phyloP scores from a whole-genome alignment of 2,113 vertebrate genomes.

The Heterochromis multidens region DNA sequence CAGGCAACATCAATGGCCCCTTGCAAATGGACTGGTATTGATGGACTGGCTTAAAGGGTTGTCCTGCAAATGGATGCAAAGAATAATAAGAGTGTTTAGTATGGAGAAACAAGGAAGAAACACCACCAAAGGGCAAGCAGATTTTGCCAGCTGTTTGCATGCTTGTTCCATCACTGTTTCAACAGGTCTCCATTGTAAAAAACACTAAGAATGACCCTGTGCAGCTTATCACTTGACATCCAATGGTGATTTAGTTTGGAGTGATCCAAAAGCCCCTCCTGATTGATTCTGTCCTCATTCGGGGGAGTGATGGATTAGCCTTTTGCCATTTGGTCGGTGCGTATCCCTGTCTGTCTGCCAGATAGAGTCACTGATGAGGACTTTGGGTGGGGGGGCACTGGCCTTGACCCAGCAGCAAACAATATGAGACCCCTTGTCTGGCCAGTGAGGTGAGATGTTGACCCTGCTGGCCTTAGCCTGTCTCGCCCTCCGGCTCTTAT shows the following conservation, averaged over 20 bases:
- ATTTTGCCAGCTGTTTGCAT: constrained; percentile 50
- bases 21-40: constrained; percentile 65
- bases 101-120: not conserved
- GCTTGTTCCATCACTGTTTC: constrained; percentile 5
- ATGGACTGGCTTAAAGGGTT: constrained; percentile 56
- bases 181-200: constrained; percentile 23
- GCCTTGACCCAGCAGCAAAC: constrained; percentile 59
- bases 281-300: constrained; percentile 71
- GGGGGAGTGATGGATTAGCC: constrained; percentile 64
- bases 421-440: constrained; percentile 59
- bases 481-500: not conserved
- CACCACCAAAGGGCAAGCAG: not conserved
- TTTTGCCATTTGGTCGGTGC: not conserved
- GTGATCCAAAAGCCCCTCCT: constrained; percentile 43
- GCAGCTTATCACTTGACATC: constrained; percentile 51
- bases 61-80: constrained; percentile 49
- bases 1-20: constrained; percentile 35
- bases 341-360: constrained; percentile 18
- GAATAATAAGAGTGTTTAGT: constrained; percentile 15
- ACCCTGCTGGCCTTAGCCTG: constrained; percentile 43
- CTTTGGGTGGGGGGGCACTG: constrained; percentile 30
- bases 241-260: constrained; percentile 41
- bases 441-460: constrained; percentile 34
- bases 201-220: constrained; percentile 15
- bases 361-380: constrained; percentile 40